Percentiles rank a stretch among this genome's conserved stretches.
These are phyloP conservation scores for Panonychus citri DNA, from an alignment of 1,140 invertebrate species.

Conservation along the genomic window DNA sequence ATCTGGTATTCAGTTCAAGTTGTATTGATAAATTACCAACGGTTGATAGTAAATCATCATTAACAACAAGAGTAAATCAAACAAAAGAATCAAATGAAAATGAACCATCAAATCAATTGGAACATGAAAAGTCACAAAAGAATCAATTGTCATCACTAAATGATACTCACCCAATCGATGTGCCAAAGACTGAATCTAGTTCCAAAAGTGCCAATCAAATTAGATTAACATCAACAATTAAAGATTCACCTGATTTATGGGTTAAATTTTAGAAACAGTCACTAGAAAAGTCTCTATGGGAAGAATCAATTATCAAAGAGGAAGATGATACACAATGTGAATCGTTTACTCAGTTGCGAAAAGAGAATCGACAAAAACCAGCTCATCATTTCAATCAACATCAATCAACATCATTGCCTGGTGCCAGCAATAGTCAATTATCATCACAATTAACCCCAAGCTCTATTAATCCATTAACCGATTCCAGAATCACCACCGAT, in stretches of 20 bases:
- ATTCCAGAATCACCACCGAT: no score
- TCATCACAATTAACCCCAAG: no score
- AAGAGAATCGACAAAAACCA: not conserved
- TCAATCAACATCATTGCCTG: no score
- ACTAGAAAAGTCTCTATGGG: not conserved
- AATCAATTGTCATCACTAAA: not conserved
- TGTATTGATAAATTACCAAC: conserved; percentile 1
- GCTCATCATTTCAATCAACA: no score
- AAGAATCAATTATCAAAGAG: not conserved
- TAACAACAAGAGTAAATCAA: not conserved
- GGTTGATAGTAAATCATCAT: not conserved
- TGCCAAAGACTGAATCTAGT: not conserved
- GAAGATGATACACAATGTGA: not conserved
- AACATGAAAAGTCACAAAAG: not conserved
- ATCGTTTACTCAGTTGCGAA: not conserved
- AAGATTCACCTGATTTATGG: conserved; percentile 9
- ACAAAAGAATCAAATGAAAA: not conserved
- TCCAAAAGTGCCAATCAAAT: not conserved
- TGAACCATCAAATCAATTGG: not conserved
- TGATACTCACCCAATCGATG: not conserved
- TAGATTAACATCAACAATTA: no score
- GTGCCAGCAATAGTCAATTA: no score
- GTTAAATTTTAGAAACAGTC: conserved; percentile 9
- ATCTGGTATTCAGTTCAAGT: not conserved
- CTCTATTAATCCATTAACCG: no score